These are phyloP conservation scores for Phymatocera aterrima DNA, from an alignment of 2,888 invertebrate species.

Conservation along the genomic window DNA sequence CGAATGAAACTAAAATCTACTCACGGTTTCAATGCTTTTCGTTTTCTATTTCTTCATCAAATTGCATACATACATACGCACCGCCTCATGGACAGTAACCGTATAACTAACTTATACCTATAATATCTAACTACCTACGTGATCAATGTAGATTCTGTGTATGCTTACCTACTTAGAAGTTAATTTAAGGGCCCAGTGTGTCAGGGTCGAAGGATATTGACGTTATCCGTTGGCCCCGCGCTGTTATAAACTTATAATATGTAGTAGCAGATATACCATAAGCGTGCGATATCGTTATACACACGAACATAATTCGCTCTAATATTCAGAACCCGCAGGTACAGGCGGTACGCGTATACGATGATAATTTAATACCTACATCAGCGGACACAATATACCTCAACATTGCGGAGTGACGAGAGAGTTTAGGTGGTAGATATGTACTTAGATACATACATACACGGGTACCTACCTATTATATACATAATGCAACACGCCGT, in stretches of 20 bases:
- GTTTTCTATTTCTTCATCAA: too few relatives aligned
- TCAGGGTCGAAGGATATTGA: conserved; percentile 39
- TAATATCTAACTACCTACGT: background rate
- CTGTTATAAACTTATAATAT: conserved; percentile 14
- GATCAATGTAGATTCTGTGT: background rate
- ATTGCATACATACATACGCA: too few relatives aligned
- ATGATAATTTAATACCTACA: conserved; percentile 19
- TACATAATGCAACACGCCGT: too few relatives aligned
- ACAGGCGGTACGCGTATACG: too few relatives aligned
- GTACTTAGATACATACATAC: too few relatives aligned
- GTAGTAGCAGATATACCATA: too few relatives aligned
- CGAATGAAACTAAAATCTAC: too few relatives aligned
- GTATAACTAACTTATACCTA: too few relatives aligned
- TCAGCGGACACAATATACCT: background rate
- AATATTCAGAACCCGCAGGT: conserved; percentile 13
- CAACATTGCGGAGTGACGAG: background rate
- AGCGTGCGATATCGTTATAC: too few relatives aligned
- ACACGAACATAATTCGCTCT: conserved; percentile 26
- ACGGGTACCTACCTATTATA: background rate
- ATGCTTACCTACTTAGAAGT: background rate
- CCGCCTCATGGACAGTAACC: too few relatives aligned
- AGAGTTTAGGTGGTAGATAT: too few relatives aligned
- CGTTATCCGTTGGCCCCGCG: conserved; percentile 30
- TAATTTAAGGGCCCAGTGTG: conserved; percentile 18
- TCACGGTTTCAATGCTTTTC: too few relatives aligned